Evolutionary conservation across 1,140 invertebrate species (phyloP).

Genomic region (Cotesia typhae): DNA sequence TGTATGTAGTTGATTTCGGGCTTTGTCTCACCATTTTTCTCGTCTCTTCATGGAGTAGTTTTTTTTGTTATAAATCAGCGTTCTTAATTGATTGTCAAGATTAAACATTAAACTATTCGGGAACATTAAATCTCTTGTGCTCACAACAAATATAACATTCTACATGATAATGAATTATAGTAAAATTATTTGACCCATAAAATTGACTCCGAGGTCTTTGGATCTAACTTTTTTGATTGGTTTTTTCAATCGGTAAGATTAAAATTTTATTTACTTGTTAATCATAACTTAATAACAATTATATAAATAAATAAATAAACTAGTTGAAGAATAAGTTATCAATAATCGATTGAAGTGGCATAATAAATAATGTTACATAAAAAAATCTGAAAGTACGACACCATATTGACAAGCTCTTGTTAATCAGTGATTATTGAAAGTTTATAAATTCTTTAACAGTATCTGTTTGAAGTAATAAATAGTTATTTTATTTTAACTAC

Average conservation of each 20-base stretch:
- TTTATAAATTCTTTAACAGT: too few relatives aligned
- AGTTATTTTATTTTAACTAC: neutral
- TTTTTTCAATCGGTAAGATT: constrained; percentile 56
- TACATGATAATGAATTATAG: constrained; percentile 50
- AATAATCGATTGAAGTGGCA: neutral
- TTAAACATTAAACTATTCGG: neutral
- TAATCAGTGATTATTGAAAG: neutral
- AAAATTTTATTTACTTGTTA: constrained; percentile 9
- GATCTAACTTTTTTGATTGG: constrained; percentile 53
- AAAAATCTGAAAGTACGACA: constrained; percentile 19
- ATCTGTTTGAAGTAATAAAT: neutral
- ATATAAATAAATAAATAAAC: neutral
- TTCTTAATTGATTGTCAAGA: constrained; percentile 12
- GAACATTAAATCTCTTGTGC: constrained; percentile 9
- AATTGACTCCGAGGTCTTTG: constrained; percentile 60
- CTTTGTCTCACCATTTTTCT: neutral
- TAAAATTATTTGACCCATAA: constrained; percentile 60
- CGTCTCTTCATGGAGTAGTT: neutral
- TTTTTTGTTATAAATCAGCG: neutral
- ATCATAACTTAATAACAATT: neutral
- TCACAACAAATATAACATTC: constrained; percentile 25
- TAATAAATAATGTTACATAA: constrained; percentile 15
- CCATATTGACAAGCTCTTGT: constrained; percentile 33
- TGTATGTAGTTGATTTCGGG: constrained; percentile 37
- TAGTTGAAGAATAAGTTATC: neutral